Base-by-base conservation (phyloP, 2,113 vertebrate species). In the Thinocorus orbignyianus region DNA sequence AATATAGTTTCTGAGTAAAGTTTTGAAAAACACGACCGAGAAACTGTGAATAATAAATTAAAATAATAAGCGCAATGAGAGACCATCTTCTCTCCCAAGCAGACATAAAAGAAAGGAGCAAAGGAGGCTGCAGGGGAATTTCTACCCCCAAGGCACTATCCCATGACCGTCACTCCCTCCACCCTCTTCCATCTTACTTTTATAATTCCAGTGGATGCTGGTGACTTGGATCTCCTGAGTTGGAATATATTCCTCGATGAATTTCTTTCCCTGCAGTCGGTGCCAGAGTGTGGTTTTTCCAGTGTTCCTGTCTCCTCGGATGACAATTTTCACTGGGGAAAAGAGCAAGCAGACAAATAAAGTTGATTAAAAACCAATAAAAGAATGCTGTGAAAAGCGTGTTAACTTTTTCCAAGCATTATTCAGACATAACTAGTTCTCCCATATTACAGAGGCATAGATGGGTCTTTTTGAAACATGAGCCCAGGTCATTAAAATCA, bases 171-270 rank as follows among this genome's bases (percentile, higher is more conserved):
- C 69, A 35, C 8, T 52, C 77, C 58, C 68, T 57, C 41, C n/a
- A 24, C 16, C 33, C 89, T 60, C 68, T 77, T 78, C 13, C 49
- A 41, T 68, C 99, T 99, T 98, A 99, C 99, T 99, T 98, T 99
- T 99, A 80, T 99, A 99, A 97, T 98, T 99, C 99, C 99, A 99
- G 96, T 99, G 99, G 97, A 99, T 99, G 97, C 99, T 99, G 95
- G 99, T 99, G 97, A 99, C 99, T 94, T 99, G 99, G 98, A 99
- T 99, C 98, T 99, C 99, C 98, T 99, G 99, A 54, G 99, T 99
- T 81, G 99, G 99, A 46, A 99, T 98, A 95, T 99, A 99, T n/a
- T 99, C 99, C 95, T 99, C 99, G 97, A 99, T 96, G 58, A 99
- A 99, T 95, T 98, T 99, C 97, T 98, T 98, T 24, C 99, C 99